phyloP scores from a whole-genome alignment of 1,140 invertebrate genomes.

The Ladona fulva region DNA sequence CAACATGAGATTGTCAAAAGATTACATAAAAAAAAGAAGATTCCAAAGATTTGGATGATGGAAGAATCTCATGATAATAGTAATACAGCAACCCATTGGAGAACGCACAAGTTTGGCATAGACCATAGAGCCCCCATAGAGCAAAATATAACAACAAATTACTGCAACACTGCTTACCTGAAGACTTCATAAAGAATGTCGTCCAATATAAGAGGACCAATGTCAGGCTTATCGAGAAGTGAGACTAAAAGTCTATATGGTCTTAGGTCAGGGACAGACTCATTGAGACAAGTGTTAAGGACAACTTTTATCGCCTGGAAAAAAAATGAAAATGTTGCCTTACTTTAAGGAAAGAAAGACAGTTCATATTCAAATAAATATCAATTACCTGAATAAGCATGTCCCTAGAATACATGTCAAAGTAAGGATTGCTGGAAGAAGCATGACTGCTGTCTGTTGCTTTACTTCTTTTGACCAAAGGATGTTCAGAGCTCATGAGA shows the following conservation, averaged over 20 bases:
- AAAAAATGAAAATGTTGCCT: conserved; percentile 18
- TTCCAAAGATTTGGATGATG: too few relatives aligned
- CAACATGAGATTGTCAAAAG: too few relatives aligned
- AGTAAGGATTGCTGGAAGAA: conserved; percentile 48
- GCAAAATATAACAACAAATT: too few relatives aligned
- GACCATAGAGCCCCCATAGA: too few relatives aligned
- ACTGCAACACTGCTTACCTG: conserved; percentile 39
- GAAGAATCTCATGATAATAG: too few relatives aligned
- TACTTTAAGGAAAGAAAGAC: not conserved
- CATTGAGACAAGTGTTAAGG: conserved; percentile 46
- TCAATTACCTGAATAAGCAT: conserved; percentile 46
- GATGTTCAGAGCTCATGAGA: conserved; percentile 41
- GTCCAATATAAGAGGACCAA: conserved; percentile 75
- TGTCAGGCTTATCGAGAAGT: conserved; percentile 81
- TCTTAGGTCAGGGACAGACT: conserved; percentile 56
- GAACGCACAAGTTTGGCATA: too few relatives aligned
- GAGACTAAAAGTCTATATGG: conserved; percentile 80
- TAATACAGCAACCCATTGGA: too few relatives aligned
- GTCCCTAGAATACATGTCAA: conserved; percentile 62
- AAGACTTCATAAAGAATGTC: conserved; percentile 80
- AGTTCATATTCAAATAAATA: not conserved
- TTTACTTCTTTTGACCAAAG: conserved; percentile 34
- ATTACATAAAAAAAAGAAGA: too few relatives aligned
- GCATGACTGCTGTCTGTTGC: conserved; percentile 28
- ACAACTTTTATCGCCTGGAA: conserved; percentile 48